A percentile compares a stretch with the other conserved stretches of the same genome.
These are phyloP conservation scores for Drosophila suzukii DNA, from an alignment of 1,140 invertebrate genomes.

Conservation along the genomic window DNA sequence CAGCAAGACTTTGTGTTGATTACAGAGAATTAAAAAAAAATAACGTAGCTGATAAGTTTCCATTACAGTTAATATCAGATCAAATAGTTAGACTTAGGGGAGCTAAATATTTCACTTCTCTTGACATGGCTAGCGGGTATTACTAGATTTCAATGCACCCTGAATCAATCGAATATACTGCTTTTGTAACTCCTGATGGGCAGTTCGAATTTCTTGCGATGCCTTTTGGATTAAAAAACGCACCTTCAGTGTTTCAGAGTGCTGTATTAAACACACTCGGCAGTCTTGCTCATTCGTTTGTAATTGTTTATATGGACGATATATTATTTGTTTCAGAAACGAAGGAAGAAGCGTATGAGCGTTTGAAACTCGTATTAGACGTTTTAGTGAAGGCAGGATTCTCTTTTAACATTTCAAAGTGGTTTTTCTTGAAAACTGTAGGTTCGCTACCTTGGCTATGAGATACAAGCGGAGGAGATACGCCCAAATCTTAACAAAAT, in stretches of 20 bases:
- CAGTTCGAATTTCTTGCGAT: neutral
- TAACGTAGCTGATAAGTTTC: too few relatives aligned
- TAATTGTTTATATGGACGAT: conserved; percentile 2
- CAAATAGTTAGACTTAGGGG: neutral
- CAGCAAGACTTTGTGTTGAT: too few relatives aligned
- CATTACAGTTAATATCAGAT: neutral
- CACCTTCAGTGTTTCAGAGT: too few relatives aligned
- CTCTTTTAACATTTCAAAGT: too few relatives aligned
- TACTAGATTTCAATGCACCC: neutral
- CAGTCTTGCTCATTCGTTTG: neutral
- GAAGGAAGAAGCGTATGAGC: neutral
- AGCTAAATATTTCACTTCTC: too few relatives aligned
- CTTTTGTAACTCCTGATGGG: neutral
- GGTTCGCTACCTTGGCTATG: too few relatives aligned
- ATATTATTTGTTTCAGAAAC: neutral
- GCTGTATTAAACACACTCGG: neutral
- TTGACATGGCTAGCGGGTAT: neutral
- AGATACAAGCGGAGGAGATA: too few relatives aligned
- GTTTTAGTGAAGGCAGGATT: too few relatives aligned
- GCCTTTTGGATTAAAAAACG: neutral
- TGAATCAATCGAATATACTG: neutral
- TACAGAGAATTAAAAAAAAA: too few relatives aligned
- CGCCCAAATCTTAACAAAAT: too few relatives aligned
- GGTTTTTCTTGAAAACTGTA: too few relatives aligned
- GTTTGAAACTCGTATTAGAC: neutral